Conservation (phyloP, 2,113 vertebrate genomes). For the Rhizomys pruinosus region DNA sequence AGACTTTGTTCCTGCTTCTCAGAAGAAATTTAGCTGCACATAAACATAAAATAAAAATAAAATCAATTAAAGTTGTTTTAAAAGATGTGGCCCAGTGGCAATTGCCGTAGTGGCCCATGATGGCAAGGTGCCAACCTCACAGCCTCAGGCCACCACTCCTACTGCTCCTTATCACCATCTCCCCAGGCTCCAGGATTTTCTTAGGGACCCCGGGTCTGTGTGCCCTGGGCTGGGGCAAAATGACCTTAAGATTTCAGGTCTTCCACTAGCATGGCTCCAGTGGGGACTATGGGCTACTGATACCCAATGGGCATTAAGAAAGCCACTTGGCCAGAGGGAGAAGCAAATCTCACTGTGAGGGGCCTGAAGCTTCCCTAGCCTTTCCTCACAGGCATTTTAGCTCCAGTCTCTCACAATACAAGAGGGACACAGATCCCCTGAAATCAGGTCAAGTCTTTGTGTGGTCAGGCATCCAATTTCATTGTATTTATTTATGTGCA, state of each 20-base stretch:
- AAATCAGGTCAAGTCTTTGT: neutral
- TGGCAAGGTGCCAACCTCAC: neutral
- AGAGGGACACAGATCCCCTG: neutral
- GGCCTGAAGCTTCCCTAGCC: too few species aligned
- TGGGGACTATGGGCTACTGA: rapidly evolving
- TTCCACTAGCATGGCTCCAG: neutral
- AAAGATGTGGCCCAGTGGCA: neutral
- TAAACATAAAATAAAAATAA: too few species aligned
- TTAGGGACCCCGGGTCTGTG: neutral
- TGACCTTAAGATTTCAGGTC: neutral
- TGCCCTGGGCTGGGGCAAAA: neutral
- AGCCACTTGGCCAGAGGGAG: neutral
- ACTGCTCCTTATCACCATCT: neutral
- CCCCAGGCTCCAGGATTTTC: neutral
- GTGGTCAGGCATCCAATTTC: neutral
- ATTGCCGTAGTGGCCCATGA: rapidly evolving
- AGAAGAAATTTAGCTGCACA: too few species aligned
- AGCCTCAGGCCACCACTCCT: neutral
- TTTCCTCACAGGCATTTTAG: too few species aligned
- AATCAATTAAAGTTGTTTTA: too few species aligned
- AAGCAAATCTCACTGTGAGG: neutral
- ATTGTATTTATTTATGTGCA: neutral
- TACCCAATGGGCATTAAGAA: too few species aligned
- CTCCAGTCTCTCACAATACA: neutral
- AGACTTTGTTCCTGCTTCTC: too few species aligned